These are phyloP conservation scores for Piscicola geometra DNA, from an alignment of 2,888 invertebrate species.

Conservation along the genomic window DNA sequence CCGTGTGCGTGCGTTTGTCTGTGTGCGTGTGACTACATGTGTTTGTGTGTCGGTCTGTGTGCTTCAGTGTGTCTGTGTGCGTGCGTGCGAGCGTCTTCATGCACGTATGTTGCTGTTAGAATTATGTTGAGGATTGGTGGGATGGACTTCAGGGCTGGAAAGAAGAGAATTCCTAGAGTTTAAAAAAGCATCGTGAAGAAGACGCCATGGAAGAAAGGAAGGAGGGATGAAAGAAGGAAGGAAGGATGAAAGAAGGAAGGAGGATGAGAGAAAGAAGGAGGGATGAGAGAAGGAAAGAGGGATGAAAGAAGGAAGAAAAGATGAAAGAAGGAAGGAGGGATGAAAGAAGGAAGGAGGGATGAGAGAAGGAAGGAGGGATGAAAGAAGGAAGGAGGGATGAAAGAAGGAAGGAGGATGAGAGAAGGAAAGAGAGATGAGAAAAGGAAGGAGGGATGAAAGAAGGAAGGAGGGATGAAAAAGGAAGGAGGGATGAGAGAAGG, in stretches of 20 bases:
- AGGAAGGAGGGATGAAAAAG: too few species aligned
- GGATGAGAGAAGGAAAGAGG: background rate
- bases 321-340: background rate
- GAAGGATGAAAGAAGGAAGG: background rate
- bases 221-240: background rate
- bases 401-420: background rate
- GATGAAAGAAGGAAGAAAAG: background rate
- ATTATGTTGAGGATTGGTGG: background rate
- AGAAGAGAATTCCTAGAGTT: background rate
- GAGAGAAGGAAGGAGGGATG: background rate
- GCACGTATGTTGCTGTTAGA: background rate
- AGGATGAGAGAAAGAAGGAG: background rate
- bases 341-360: background rate
- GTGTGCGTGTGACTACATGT: too few species aligned
- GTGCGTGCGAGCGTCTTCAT: background rate
- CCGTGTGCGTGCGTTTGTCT: background rate
- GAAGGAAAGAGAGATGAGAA: too few species aligned
- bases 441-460: too few species aligned
- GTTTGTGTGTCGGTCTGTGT: too few species aligned
- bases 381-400: background rate
- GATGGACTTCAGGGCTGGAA: background rate
- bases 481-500: too few species aligned
- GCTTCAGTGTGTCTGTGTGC: background rate
- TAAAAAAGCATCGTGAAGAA: background rate
- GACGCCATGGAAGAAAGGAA: background rate